Base-by-base conservation (phyloP, 1,140 invertebrate genomes). In the Prorops nasuta region DNA sequence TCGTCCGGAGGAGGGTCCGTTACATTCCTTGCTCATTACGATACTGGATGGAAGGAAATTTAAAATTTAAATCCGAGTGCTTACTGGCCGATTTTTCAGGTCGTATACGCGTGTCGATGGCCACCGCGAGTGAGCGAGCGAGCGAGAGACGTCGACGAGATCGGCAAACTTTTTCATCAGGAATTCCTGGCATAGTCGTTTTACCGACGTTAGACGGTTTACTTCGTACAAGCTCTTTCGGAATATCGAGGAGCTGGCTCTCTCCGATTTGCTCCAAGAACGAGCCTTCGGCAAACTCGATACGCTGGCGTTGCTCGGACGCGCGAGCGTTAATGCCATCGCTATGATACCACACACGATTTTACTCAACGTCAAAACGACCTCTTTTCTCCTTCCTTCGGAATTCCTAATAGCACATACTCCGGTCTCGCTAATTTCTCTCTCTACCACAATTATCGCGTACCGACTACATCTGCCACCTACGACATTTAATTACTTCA, bases 11-110 rank as follows among this genome's bases (percentile, higher is more conserved):
- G 51, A 41, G 31, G 44, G 45, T 36, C 70, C 71, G 71, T 72
- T 74, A 74, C 66, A 71, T 74, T 72, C 66, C 66, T 59, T 36
- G 41, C 44, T 67, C 43, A 62, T 66, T 63, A 61, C 56, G 48
- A 42, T 61, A 49, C 51, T 51, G 10, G 4, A 42, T 44, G 52
- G 48, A 55, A 43, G 52, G 40, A 61, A 69, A 71, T 69, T 72
- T 67, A 47, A 67, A 74, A 60, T 71, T 69, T 51, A 72, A 70
- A 72, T 71, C 19, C 15, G 36, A 34, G 50, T 15, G 51, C 38
- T 8, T 46, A 35, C 43, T 22, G 40, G 20, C 22, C 37, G 51
- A 67, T 62, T 64, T 67, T 66, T 64, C 37, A 49, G 53, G 46
- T 55, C 53, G 49, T 42, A 45, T 38, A 44, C 43, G 37, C 43